Base-by-base conservation (phyloP, 2,113 vertebrate genomes). In the Struthidea cinerea region DNA sequence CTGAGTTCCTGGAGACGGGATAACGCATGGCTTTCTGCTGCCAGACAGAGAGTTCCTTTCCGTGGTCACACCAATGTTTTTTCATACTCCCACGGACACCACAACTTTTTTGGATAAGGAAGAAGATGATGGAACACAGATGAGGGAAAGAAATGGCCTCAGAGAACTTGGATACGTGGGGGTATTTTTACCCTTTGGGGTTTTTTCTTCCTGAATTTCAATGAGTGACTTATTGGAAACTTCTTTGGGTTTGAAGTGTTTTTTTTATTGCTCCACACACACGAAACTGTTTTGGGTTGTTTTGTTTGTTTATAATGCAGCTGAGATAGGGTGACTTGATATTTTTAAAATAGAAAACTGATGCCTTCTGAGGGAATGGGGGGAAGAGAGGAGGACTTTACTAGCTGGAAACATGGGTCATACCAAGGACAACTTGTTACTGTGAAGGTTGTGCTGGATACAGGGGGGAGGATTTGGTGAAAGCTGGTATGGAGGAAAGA, bases 191-290 rank as follows among this genome's bases (percentile, higher is more conserved):
- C 95, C 59, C 95, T 95, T 96, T 97, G 96, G 95, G 95, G 86
- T 92, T 97, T 97, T 94, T 96, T 87, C 90, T 97, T 97, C 95
- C 97, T 97, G 95, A 97, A 97, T 96, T 96, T 97, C 96, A 97
- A 92, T 92, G 91, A 96, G 87, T 95, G 96, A 93, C 94, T 97
- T 97, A 97, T 97, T 96, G 96, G 96, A 97, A 97, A 97, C 94
- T 96, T 94, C 85, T 93, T 85, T 71, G 95, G 84, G 93, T 87
- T 96, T 95, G 61, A 94, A 94, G 78, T 82, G 65, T 67, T 94
- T 92, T 94, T 75, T 49, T 81, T 94, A 87, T 95, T 69, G 30
- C 92, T 97, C 94, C 97, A 91, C 93, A 92, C 87, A 91, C 92
- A 89, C 11, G 6, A 88, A 93, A 71, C 83, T 95, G 88, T 93